Evolutionary conservation across 2,797 vertebrate genomes (phyloP), one percentile per base, ranked within the genome.

Genomic region (Meda fulgida): DNA sequence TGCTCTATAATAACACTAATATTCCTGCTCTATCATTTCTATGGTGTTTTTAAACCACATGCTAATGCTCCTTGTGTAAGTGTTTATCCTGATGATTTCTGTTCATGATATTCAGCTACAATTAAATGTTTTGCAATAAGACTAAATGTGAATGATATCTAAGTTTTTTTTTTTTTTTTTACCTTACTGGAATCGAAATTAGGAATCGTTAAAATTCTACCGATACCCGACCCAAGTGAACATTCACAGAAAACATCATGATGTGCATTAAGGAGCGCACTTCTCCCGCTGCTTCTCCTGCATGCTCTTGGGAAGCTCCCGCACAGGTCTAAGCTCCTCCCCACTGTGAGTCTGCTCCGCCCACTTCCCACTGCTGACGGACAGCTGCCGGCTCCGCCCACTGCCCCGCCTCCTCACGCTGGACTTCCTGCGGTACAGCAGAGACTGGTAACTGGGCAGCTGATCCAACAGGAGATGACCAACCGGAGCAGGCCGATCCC

Each of bases 401-500:
- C 90, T 93, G 85, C 79, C 77, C 67, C 89, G 93, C 21, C 91
- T 92, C 86, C 93, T 96, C 51, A 0, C 2, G 0, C 93, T 90
- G 0, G 93, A 88, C 88, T 94, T 96, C 80, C 94, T 95, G 63
- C 95, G 95, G 88, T 97, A 95, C 43, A 96, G 92, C 70, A 96
- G 91, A 1, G 97, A 96, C 91, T 91, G 96, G 93, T 96, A 98
- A 90, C 98, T 99, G 86, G 98, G 98, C 51, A 99, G 89, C 93
- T 99, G 94, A 91, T 97, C 96, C 90, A 99, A 91, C 89, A 99
- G 94, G 0, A 90, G 95, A 90, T 96, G 96, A 80, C 92, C 92
- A 58, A 91, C 78, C 7, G 81, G 91, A 21, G 92, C 91, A 23
- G 46, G 46, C 46, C 46, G 46, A 46, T 46, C 46, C 46, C 46